Evolutionary conservation across 2,888 invertebrate species (phyloP).

Genomic region (Tuta absoluta): DNA sequence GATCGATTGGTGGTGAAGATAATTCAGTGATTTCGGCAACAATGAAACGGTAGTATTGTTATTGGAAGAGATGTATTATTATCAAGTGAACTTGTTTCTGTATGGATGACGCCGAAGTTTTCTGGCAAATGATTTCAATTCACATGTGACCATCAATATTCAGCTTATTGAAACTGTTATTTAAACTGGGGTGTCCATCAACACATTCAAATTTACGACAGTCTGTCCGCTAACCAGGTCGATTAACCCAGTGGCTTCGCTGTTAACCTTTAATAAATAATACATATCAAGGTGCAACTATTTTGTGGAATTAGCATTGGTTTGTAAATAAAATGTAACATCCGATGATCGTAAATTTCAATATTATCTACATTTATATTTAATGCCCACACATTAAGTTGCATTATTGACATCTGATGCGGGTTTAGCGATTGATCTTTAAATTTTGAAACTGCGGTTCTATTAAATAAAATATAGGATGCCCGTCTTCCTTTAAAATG

Average conservation of each 20-base stretch:
- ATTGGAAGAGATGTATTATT: too few relatives aligned
- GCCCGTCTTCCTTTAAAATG: conserved; percentile 1
- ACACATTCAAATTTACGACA: background rate
- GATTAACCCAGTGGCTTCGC: conserved; percentile 11
- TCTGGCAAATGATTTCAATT: too few relatives aligned
- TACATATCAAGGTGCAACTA: conserved; percentile 36
- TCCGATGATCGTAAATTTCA: conserved; percentile 44
- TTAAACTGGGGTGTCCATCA: background rate
- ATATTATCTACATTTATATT: conserved; percentile 53
- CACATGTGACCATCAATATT: too few relatives aligned
- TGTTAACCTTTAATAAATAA: conserved; percentile 29
- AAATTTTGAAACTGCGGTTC: conserved; percentile 7
- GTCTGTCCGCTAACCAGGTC: conserved; percentile 1
- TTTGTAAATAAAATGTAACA: conserved; percentile 45
- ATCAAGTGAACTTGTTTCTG: too few relatives aligned
- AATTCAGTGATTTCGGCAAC: too few relatives aligned
- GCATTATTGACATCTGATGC: conserved; percentile 26
- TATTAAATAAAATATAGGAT: background rate
- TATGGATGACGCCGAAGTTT: too few relatives aligned
- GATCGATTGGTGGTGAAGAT: too few relatives aligned
- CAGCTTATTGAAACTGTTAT: too few relatives aligned
- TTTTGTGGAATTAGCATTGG: conserved; percentile 40
- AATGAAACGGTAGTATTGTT: too few relatives aligned
- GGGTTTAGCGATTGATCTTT: conserved; percentile 11
- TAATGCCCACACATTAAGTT: conserved; percentile 44